phyloP scores from a whole-genome alignment of 2,113 vertebrate species.

The Echinops telfairi region DNA sequence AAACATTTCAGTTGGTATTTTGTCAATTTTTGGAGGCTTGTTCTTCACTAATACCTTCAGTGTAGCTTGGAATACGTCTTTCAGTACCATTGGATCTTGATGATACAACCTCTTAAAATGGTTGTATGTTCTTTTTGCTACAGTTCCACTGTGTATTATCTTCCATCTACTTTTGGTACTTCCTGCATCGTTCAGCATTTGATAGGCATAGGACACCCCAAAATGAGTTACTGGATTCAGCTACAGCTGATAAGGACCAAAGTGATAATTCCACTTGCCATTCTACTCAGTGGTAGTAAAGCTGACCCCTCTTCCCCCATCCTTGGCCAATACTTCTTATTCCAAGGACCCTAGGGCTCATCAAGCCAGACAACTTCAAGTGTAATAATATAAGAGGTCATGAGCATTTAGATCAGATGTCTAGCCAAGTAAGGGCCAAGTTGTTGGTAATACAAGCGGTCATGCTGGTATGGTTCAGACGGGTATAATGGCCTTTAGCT shows the following conservation, averaged over 20 bases:
- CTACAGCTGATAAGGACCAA: slow-evolving; percentile 1
- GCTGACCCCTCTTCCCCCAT: background rate
- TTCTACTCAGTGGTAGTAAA: slow-evolving; percentile 1
- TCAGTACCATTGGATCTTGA: too few species aligned
- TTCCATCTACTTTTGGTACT: too few species aligned
- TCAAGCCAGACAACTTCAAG: background rate
- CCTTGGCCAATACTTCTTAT: background rate
- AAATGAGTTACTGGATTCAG: background rate
- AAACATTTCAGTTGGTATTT: too few species aligned
- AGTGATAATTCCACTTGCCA: background rate
- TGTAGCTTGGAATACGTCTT: too few species aligned
- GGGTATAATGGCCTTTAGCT: background rate
- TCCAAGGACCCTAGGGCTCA: background rate
- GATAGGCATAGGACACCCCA: background rate
- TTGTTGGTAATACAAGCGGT: slow-evolving; percentile 33
- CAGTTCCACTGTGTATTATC: too few species aligned
- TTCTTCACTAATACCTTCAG: too few species aligned
- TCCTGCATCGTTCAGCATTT: too few species aligned
- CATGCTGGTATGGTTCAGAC: slow-evolving; percentile 13
- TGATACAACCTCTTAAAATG: too few species aligned
- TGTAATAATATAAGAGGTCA: slow-evolving; percentile 41
- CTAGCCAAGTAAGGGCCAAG: background rate
- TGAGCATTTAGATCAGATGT: slow-evolving; percentile 49
- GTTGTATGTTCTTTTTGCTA: too few species aligned
- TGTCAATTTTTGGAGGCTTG: too few species aligned